phyloP scores from a whole-genome alignment of 2,113 vertebrate species.

The Hirundichthys speculiger region DNA sequence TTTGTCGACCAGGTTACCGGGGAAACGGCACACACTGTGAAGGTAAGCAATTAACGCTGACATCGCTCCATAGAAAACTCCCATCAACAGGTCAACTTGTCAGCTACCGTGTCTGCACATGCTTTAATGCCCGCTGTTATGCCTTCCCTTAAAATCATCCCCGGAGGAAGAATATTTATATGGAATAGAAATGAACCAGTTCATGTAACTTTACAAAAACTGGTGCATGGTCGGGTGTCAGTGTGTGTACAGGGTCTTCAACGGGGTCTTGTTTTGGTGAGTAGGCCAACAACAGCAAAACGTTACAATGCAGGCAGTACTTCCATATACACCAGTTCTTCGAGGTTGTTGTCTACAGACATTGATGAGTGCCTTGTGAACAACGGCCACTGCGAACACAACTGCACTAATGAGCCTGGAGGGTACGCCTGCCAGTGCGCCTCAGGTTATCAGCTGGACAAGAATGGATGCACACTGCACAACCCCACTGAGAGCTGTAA shows the following conservation, averaged over 20 bases:
- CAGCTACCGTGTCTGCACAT: slow-evolving; percentile 37
- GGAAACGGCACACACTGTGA: slow-evolving; percentile 85
- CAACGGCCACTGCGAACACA: slow-evolving; percentile 77
- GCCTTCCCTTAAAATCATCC: slow-evolving; percentile 31
- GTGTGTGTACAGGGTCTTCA: slow-evolving; percentile 84
- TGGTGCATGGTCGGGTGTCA: too few relatives aligned
- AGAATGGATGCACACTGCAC: slow-evolving; percentile 74
- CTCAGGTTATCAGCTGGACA: slow-evolving; percentile 69
- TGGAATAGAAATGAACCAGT: slow-evolving; percentile 15
- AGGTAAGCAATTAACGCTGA: slow-evolving; percentile 72
- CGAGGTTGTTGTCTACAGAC: slow-evolving; percentile 64
- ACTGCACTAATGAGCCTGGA: slow-evolving; percentile 77
- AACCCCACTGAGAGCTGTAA: neutral
- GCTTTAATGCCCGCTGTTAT: slow-evolving; percentile 48
- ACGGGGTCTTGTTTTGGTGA: slow-evolving; percentile 82
- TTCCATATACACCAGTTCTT: neutral
- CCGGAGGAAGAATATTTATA: neutral
- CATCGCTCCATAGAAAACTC: slow-evolving; percentile 49
- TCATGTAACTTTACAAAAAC: neutral
- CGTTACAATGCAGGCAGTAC: neutral
- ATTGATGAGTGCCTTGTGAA: slow-evolving; percentile 77
- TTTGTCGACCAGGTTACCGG: slow-evolving; percentile 80
- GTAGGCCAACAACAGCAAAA: slow-evolving; percentile 26
- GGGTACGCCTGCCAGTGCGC: slow-evolving; percentile 75
- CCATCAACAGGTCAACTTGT: slow-evolving; percentile 23